phyloP scores from a whole-genome alignment of 2,113 vertebrate genomes.

The Donacobius atricapilla region DNA sequence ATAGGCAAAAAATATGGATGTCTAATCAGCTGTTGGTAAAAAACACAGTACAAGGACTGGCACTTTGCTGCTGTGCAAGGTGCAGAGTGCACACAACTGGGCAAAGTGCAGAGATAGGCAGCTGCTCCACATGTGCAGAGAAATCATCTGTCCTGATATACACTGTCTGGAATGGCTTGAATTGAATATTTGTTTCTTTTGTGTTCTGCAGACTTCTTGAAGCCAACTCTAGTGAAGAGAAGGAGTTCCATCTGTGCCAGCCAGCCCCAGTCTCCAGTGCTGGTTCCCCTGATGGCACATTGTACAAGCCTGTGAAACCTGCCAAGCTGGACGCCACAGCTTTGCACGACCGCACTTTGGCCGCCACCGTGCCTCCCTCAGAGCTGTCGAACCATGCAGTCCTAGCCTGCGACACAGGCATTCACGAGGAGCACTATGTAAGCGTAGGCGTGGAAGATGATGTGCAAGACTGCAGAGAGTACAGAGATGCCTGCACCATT shows the following conservation, averaged over 20 bases:
- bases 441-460: slow-evolving; percentile 79
- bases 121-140: not conserved
- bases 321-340: slow-evolving; percentile 95
- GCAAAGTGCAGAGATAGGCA: not conserved
- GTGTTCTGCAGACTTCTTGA: slow-evolving; percentile 37
- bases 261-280: slow-evolving; percentile 56
- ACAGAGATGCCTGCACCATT: slow-evolving; percentile 96
- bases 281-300: slow-evolving; percentile 83
- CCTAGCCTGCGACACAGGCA: slow-evolving; percentile 67
- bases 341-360: slow-evolving; percentile 79
- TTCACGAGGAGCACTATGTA: slow-evolving; percentile 85
- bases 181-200: not conserved
- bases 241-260: not conserved
- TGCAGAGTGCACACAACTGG: not conserved
- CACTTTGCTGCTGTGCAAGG: not conserved
- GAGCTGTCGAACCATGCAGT: slow-evolving; percentile 61
- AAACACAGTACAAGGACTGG: not conserved
- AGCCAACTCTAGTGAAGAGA: not conserved
- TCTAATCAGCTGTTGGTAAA: not conserved
- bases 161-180: not conserved
- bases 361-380: slow-evolving; percentile 71
- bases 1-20: not conserved
- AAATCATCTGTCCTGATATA: not conserved
- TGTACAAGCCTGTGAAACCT: slow-evolving; percentile 82
- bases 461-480: slow-evolving; percentile 68